Evolutionary conservation across 2,888 invertebrate species (phyloP), one percentile per base, ranked within the genome.

Genomic region (Drosophila aldrichi): DNA sequence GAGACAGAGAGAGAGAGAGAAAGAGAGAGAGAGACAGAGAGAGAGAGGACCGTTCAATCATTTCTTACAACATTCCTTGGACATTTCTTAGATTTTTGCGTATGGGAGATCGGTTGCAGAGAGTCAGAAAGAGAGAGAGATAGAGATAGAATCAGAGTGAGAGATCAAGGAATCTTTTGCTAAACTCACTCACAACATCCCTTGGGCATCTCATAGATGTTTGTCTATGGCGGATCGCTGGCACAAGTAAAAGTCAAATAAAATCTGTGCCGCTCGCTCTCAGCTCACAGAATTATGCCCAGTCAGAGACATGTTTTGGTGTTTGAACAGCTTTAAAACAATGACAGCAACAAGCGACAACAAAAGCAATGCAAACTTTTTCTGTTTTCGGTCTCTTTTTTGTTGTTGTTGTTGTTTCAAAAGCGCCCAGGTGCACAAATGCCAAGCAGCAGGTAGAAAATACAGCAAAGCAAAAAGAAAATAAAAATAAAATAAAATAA

Each of bases 391-490:
- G 22, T 44, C 44, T 10, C 20, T 48, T 16, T 29, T 48, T 0
- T n/a, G 0, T n/a, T 41, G 12, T 10, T 41, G 41, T 41, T 43
- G 20, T 20, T 48, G 48, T n/a, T n/a, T 32, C 6, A 29, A 61
- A 29, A 60, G 64, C 68, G 32, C 71, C 73, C 90, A 90, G 89
- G 83, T 90, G 89, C 81, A 74, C 67, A 66, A 83, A 77, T 77
- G 87, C 40, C 70, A 55, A 70, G 49, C 68, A 14, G 5, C 32
- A 52, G 51, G 22, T 20, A 32, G 16, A 32, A 55, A 55, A 8
- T 9, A 12, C 18, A 25, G 54, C 25, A 16, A 32, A 12, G 10
- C 29, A 29, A 29, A 8, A 29, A 29, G 8, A 8, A 29, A 29
- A 29, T 29, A 29, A 20, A 43, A 43, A 43, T 20, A 20, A 40